Evolutionary conservation across 2,888 invertebrate species (phyloP).

Genomic region (Lysandra coridon): DNA sequence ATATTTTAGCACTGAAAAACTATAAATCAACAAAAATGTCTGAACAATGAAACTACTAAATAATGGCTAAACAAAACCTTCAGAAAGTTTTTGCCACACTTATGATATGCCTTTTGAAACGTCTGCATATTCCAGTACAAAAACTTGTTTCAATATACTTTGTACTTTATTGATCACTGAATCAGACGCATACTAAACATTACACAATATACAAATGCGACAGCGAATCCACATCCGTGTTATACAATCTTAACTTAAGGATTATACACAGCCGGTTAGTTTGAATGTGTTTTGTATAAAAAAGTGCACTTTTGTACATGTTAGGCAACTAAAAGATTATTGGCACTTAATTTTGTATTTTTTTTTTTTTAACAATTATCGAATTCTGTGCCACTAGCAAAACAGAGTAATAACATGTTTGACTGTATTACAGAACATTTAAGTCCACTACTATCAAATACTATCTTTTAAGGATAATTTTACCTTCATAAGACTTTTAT

Average conservation of each 20-base stretch:
- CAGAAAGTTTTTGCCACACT: not conserved
- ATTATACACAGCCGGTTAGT: conserved; percentile 26
- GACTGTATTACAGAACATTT: not conserved
- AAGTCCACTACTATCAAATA: not conserved
- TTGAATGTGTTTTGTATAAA: conserved; percentile 26
- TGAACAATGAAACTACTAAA: not conserved
- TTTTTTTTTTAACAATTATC: not conserved
- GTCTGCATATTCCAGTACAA: not conserved
- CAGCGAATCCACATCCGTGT: not conserved
- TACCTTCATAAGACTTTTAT: not conserved
- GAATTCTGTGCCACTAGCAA: conserved; percentile 3
- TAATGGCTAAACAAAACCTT: conserved; percentile 2
- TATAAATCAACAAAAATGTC: not conserved
- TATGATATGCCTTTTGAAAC: conserved; percentile 3
- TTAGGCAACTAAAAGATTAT: conserved; percentile 11
- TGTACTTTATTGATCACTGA: conserved; percentile 72
- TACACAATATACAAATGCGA: not conserved
- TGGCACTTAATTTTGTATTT: conserved; percentile 23
- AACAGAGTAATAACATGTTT: not conserved
- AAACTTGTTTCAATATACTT: conserved; percentile 43
- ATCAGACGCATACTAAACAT: not conserved
- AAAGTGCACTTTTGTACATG: conserved; percentile 27
- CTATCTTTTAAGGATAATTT: not conserved
- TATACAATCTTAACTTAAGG: conserved; percentile 16
- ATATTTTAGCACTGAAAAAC: conserved; percentile 7